Percentiles rank a stretch among this genome's conserved stretches.
phyloP scores from a whole-genome alignment of 2,113 vertebrate species.

The Oryzias javanicus region DNA sequence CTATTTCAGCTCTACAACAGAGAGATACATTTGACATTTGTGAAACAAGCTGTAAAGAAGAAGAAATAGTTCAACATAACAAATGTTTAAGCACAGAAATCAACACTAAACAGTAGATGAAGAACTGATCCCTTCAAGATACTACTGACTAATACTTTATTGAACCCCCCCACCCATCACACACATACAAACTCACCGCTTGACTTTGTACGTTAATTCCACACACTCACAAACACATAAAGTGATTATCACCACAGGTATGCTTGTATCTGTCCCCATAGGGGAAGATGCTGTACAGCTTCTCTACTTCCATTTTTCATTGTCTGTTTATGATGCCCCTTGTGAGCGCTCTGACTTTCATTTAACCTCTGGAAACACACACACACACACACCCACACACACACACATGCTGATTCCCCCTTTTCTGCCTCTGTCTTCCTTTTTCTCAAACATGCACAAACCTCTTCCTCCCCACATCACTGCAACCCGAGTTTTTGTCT shows the following conservation, averaged over 20 bases:
- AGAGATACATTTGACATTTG: neutral
- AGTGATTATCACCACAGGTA: conserved; percentile 70
- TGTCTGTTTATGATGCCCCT: conserved; percentile 78
- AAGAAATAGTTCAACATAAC: neutral
- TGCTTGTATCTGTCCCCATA: conserved; percentile 66
- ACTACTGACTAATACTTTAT: neutral
- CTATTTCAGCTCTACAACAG: too few species aligned
- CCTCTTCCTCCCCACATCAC: too few species aligned
- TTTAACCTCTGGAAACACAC: conserved; percentile 70
- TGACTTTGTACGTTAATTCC: conserved; percentile 21
- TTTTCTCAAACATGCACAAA: neutral
- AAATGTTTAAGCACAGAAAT: conserved; percentile 19
- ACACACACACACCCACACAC: too few species aligned
- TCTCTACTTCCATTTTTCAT: conserved; percentile 75
- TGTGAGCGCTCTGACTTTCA: conserved; percentile 76
- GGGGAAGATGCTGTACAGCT: conserved; percentile 65
- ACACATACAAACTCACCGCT: conserved; percentile 1
- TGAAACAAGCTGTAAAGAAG: neutral
- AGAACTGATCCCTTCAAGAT: conserved; percentile 40
- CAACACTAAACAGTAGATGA: conserved; percentile 1
- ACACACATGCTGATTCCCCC: conserved; percentile 23
- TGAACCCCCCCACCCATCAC: neutral
- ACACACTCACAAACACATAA: conserved; percentile 34
- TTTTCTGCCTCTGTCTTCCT: conserved; percentile 12
- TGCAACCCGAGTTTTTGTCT: too few species aligned